Evolutionary conservation across 2,113 vertebrate genomes (phyloP), one percentile per base, ranked within the genome.

Genomic region (Apteryx mantelli): DNA sequence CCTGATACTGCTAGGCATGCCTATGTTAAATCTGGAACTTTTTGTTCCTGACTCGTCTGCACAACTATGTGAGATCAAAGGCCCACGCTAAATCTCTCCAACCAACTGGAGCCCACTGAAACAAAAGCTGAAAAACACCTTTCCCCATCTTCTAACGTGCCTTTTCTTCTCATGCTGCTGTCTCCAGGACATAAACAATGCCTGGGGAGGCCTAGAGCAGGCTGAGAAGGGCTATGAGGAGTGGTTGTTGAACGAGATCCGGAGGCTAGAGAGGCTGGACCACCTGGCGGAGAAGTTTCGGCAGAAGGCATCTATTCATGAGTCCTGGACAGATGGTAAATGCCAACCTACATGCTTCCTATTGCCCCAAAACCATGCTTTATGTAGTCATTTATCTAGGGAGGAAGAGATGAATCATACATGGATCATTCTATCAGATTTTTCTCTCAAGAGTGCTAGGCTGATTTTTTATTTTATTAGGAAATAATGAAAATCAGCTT

Each of bases 171-270:
- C 24, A 2, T 61, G 19, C 32, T 95, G 6, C 21, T 96, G 21
- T 92, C 34, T 81, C 1, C 93, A 99, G 99, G 99, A 99, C 96
- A 99, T 99, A 88, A 99, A 99, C 97, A 99, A 99, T 14, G 99
- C 99, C 14, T 99, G 99, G 99, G 99, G 99, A 50, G 98, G 98
- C 73, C 98, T 99, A 77, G 99, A 99, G 92, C 99, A 99, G 92
- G 99, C 99, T 2, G 99, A 99, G 97, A 99, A 99, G 87, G 99
- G 99, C 94, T 99, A 99, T 1, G 99, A 99, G 85, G 99, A 99
- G 94, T 99, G 99, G 99, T 98, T 99, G 76, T 98, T 99, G 95
- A 99, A 99, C 19, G 99, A 99, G 97, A 99, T 99, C 70, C 99
- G 99, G 89, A 98, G 99, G 97, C 98, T 99, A 96, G 99, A 99